Evolutionary conservation across 2,113 vertebrate species (phyloP), one percentile per base, ranked within the genome.

Genomic region (Grammomys dolichurus): DNA sequence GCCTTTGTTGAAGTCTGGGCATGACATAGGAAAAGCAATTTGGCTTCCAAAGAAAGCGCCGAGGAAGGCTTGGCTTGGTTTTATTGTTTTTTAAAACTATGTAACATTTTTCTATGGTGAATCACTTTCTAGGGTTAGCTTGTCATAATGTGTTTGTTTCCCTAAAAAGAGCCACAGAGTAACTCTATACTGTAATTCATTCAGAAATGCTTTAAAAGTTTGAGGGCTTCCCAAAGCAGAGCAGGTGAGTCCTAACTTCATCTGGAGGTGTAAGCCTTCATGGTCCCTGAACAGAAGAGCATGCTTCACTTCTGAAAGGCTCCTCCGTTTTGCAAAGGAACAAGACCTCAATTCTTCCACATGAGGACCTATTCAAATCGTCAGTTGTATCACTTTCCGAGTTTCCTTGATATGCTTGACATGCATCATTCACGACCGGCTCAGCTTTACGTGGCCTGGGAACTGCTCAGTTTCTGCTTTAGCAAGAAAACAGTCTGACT

Each of bases 361-460:
- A 95, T 22, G 93, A 69, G 96, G 90, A 95, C 86, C 88, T 93
- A 97, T 96, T 97, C 89, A 98, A 97, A 98, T 90, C 65, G 96
- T 91, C 97, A 81, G 51, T 16, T 51, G 96, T 97, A 98, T 98
- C 98, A 48, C 93, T 98, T 98, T 98, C 98, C 97, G 33, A 90
- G 95, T 94, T 98, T 98, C 98, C 97, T 98, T 69, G 19, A 84
- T 98, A 98, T 98, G 96, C 97, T 98, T 69, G 19, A 84, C 98
- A 98, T 98, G 95, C 96, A 98, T 98, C 97, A 98, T 98, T 98
- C 95, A 98, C 87, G 95, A 98, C 95, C 87, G 90, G 97, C 98
- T 98, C 97, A 97, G 97, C 76, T 96, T 96, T 97, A 97, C 97
- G 69, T 26, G 43, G 33, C 77, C 96, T 96, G 96, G 87, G 92